phyloP scores from a whole-genome alignment of 64 coral and sea anemone species.

The Actinia tenebrosa region DNA sequence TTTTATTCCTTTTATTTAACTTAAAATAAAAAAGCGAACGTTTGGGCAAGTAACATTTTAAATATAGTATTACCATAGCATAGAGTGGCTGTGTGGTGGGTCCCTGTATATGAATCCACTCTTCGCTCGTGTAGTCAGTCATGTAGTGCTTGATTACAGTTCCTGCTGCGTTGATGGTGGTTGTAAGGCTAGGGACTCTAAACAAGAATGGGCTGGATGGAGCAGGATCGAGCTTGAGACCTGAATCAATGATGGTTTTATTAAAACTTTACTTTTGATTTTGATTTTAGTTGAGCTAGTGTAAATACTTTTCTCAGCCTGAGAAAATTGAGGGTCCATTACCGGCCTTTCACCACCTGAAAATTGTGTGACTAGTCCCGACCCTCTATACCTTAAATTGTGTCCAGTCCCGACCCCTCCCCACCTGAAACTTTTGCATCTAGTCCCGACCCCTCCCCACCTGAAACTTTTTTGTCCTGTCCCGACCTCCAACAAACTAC shows the following conservation, averaged over 20 bases:
- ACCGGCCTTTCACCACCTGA: neutral
- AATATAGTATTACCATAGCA: slow-evolving; percentile 30
- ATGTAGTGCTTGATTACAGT: slow-evolving; percentile 40
- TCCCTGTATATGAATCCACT: slow-evolving; percentile 29
- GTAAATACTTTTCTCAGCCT: neutral
- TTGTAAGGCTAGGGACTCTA: slow-evolving; percentile 24
- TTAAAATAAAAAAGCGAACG: neutral
- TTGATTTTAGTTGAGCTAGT: too few relatives aligned
- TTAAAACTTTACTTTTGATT: too few relatives aligned
- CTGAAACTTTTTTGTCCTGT: too few relatives aligned
- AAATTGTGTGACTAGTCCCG: too few relatives aligned
- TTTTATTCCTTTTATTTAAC: neutral
- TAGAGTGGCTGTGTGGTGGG: slow-evolving; percentile 38
- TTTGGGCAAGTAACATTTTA: neutral
- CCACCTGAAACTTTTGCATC: too few relatives aligned
- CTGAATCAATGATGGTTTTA: neutral
- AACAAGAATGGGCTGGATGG: slow-evolving; percentile 3
- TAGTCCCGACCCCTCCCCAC: too few relatives aligned
- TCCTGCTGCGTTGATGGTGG: slow-evolving; percentile 21
- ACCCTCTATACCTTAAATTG: too few relatives aligned
- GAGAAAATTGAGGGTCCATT: neutral
- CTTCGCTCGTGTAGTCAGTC: neutral
- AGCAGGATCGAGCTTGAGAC: neutral
- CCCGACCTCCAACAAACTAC: too few relatives aligned
- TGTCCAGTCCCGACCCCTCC: too few relatives aligned